Conservation (phyloP, 64 coral and sea anemone species). For the Cladopsammia gracilis region DNA sequence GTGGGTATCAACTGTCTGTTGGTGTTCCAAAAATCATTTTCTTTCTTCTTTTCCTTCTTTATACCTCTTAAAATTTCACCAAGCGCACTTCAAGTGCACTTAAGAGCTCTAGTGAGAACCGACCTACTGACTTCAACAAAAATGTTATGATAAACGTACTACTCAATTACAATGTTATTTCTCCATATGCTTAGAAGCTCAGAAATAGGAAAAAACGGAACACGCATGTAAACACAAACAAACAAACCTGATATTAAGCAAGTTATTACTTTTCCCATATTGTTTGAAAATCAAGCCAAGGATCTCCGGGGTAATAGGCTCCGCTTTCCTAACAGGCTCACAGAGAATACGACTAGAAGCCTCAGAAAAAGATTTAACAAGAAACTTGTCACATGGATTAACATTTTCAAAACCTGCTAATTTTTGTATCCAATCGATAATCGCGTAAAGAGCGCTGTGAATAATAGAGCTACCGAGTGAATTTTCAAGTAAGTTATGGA, state of each 20-base stretch:
- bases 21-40: no score
- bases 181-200: not conserved
- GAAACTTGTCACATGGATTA: not conserved
- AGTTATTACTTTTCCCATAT: not conserved
- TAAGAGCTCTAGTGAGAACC: no score
- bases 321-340: not conserved
- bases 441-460: not conserved
- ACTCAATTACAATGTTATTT: not conserved
- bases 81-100: no score
- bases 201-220: not conserved
- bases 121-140: not conserved
- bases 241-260: not conserved
- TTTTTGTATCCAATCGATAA: not conserved
- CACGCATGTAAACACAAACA: not conserved
- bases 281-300: not conserved
- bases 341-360: not conserved
- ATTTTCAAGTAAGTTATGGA: not conserved
- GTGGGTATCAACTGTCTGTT: no score
- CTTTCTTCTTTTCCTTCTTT: no score
- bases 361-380: constrained; percentile 12
- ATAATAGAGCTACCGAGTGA: not conserved
- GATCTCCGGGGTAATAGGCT: not conserved
- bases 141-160: not conserved
- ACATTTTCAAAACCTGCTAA: constrained; percentile 5
- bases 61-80: no score